Evolutionary conservation across 2,113 vertebrate species (phyloP), one percentile per base, ranked within the genome.

Genomic region (Narcine bancroftii): DNA sequence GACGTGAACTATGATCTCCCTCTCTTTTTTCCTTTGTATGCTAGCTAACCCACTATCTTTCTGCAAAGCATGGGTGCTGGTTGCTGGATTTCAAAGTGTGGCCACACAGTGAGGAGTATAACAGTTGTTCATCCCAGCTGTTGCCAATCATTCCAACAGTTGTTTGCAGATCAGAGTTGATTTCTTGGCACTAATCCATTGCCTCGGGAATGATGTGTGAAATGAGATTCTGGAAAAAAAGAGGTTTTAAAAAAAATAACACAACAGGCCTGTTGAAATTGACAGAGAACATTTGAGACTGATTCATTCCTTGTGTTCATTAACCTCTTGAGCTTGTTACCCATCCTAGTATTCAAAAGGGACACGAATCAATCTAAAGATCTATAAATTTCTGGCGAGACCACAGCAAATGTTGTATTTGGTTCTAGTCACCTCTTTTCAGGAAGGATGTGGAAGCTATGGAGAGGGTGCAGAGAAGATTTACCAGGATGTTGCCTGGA

Each of bases 241-340:
- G 53, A 33, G 33, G 81, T 13, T 36, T 79, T 24, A 21, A 17
- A 56, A 50, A 83, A 33, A 83, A 36, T 39, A 36, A 33, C 72
- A 85, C 50, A 19, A 66, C 13, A 17, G 50, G 50, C 53, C 79
- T 53, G 79, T 10, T 83, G 10, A 29, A 83, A 47, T 33, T 17
- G 19, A 42, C 36, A 45, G 75, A 39, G 42, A 76, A 83, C 45
- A 83, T 29, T 29, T 50, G 47, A 33, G 47, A 53, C 83, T 63
- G 60, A 89, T 89, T 65, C 83, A 63, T 89, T 89, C 33, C 56
- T 89, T 63, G n/a, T 89, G 83, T 89, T 63, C 21, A 63, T 89
- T 63, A 39, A 29, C 33, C 83, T 63, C 63, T 56, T 65, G 83
- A 60, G 56, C 53, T 63, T 65, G 56, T 39, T 39, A n/a, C 83